These are phyloP conservation scores for Mystacornis crossleyi DNA, from an alignment of 2,113 vertebrate species.

Conservation along the genomic window DNA sequence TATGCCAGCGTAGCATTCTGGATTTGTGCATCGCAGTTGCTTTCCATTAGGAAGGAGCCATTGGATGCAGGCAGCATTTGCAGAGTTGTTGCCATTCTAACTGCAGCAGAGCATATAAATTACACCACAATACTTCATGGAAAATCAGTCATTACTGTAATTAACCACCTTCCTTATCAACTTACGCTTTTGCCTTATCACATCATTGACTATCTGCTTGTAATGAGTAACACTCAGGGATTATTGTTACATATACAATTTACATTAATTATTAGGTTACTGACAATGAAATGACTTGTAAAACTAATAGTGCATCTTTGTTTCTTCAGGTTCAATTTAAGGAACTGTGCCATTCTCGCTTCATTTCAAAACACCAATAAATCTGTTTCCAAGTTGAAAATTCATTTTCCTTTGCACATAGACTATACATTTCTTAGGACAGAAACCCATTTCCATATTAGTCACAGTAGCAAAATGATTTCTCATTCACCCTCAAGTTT, in stretches of 20 bases:
- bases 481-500: background rate
- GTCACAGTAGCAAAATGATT: background rate
- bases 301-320: background rate
- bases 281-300: background rate
- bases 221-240: background rate
- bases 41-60: background rate
- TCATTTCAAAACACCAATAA: constrained; percentile 24
- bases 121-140: background rate
- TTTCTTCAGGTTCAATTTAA: constrained; percentile 1
- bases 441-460: background rate
- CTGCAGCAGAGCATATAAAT: background rate
- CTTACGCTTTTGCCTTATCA: background rate
- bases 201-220: constrained; percentile 2
- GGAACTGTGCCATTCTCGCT: background rate
- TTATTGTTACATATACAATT: background rate
- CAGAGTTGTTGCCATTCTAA: background rate
- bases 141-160: constrained; percentile 6
- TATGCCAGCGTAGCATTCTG: background rate
- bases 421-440: background rate
- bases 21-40: background rate
- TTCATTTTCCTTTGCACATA: background rate
- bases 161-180: background rate
- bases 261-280: background rate
- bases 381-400: background rate
- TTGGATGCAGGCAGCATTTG: background rate